These are phyloP conservation scores for Drosophila demipolita DNA, from an alignment of 2,888 invertebrate genomes.

Conservation along the genomic window DNA sequence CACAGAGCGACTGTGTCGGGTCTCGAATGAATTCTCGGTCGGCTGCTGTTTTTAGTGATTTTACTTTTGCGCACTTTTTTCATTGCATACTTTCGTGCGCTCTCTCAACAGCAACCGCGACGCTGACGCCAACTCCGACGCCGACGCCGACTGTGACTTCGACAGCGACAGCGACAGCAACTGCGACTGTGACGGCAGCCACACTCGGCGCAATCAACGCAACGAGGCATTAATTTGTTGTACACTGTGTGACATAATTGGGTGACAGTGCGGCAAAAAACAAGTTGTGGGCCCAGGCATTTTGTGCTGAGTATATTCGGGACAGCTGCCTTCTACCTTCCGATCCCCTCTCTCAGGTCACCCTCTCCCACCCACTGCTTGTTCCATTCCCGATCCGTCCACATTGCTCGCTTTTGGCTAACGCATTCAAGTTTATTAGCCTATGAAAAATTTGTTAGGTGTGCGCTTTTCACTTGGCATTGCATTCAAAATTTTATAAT, in stretches of 20 bases:
- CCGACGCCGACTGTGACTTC: conserved; percentile 6
- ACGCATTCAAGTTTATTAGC: conserved; percentile 80
- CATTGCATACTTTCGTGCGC: conserved; percentile 76
- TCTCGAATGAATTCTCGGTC: conserved; percentile 46
- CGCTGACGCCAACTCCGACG: conserved; percentile 15
- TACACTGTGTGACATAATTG: conserved; percentile 81
- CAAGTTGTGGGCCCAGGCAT: conserved; percentile 60
- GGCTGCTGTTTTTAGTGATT: conserved; percentile 77
- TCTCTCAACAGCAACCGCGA: conserved; percentile 37
- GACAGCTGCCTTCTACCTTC: not conserved
- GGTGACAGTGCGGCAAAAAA: conserved; percentile 79
- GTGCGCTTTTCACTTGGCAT: conserved; percentile 73
- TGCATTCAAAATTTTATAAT: conserved; percentile 76
- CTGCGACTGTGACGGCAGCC: conserved; percentile 32
- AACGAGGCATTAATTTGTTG: conserved; percentile 83
- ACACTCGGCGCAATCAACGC: conserved; percentile 79
- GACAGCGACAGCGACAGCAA: conserved; percentile 14
- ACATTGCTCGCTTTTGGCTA: conserved; percentile 48
- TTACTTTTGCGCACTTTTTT: conserved; percentile 70
- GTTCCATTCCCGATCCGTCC: conserved; percentile 9
- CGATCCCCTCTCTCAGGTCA: not conserved
- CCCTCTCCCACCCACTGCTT: not conserved
- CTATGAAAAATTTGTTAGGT: conserved; percentile 81
- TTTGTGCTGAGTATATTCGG: conserved; percentile 42
- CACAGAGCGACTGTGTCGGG: conserved; percentile 23